Conservation (phyloP, 2,113 vertebrate genomes). For the Camelus dromedarius region DNA sequence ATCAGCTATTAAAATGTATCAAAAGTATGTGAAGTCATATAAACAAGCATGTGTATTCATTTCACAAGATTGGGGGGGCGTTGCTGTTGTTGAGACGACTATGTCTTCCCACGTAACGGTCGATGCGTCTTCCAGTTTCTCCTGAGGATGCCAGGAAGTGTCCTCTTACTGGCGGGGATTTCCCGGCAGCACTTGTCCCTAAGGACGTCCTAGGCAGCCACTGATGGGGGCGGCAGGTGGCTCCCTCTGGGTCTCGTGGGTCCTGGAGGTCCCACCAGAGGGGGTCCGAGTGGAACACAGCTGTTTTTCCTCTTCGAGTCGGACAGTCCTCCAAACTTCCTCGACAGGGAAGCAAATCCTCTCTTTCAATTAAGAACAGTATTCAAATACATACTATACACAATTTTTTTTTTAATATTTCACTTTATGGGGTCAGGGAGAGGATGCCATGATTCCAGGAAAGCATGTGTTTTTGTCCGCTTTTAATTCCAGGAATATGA, state of each 20-base stretch:
- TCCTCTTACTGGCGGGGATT: not conserved
- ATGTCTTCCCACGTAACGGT: fast-evolving
- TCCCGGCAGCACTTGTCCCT: too few relatives aligned
- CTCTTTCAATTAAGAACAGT: too few relatives aligned
- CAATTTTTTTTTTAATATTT: not conserved
- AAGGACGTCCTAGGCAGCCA: fast-evolving
- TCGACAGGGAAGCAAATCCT: too few relatives aligned
- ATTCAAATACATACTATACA: not conserved
- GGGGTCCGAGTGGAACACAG: fast-evolving
- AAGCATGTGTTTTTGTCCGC: not conserved
- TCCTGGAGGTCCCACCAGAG: too few relatives aligned
- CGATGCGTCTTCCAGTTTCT: not conserved
- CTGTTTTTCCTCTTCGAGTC: fast-evolving
- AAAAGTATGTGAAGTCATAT: not conserved
- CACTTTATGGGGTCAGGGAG: not conserved
- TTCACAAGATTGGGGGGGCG: not conserved
- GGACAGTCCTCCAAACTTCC: too few relatives aligned
- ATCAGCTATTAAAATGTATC: too few relatives aligned
- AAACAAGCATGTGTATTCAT: too few relatives aligned
- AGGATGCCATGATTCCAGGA: too few relatives aligned
- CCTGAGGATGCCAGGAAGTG: not conserved
- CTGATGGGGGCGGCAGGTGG: fast-evolving
- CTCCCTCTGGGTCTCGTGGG: too few relatives aligned
- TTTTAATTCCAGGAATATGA: not conserved
- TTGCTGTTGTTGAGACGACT: not conserved